Conservation (phyloP, 2,113 vertebrate genomes). For the Heptranchias perlo region DNA sequence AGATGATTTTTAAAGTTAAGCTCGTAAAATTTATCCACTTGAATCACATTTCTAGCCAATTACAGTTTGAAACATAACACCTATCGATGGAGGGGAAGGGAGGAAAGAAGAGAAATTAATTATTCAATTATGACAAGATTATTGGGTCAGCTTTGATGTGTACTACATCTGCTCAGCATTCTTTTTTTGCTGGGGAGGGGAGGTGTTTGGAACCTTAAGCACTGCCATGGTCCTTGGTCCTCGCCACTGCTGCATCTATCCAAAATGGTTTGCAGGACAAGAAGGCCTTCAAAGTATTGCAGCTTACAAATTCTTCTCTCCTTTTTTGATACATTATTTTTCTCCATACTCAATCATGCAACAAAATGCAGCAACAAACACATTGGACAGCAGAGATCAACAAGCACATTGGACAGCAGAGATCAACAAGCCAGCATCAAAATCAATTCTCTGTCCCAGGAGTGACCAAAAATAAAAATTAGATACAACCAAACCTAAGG, state of each 20-base stretch:
- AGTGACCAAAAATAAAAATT: background rate
- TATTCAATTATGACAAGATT: background rate
- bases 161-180: background rate
- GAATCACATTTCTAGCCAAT: background rate
- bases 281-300: background rate
- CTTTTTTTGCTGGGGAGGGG: background rate
- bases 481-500: background rate
- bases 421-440: background rate
- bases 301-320: background rate
- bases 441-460: background rate
- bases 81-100: background rate
- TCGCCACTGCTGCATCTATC: background rate
- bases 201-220: background rate
- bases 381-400: background rate
- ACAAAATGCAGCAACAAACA: background rate
- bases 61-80: background rate
- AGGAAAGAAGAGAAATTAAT: background rate
- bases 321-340: background rate
- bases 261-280: background rate
- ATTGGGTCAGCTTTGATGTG: background rate
- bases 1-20: background rate
- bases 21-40: background rate
- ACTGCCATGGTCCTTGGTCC: background rate
- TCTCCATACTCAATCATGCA: background rate
- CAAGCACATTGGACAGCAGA: background rate